Evolutionary conservation across 2,888 invertebrate species (phyloP), one percentile per base, ranked within the genome.

Genomic region (Ophion costatus): DNA sequence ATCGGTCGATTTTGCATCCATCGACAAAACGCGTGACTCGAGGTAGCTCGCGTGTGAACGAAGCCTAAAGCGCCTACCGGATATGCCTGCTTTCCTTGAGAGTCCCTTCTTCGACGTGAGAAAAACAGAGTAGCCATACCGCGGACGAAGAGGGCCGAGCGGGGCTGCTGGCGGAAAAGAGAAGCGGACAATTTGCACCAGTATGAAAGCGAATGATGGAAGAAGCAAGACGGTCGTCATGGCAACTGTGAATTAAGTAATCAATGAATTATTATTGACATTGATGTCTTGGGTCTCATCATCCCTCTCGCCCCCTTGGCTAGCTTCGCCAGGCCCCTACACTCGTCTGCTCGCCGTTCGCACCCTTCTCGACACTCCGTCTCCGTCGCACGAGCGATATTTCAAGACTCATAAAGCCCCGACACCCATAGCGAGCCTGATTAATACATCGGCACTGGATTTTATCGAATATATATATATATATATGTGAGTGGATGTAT

Each of bases 261-360:
- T 93, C 93, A 92, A 93, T 93, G 93, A 93, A 93, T 93, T 93
- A 93, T 93, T 93, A 93, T 93, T 93, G 93, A 93, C 93, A 93
- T 92, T 93, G 93, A 93, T 92, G 93, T 92, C 93, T 92, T 92
- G 91, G 90, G 88, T 86, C 88, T 87, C 84, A 80, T 85, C 82
- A 79, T 85, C 73, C 86, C 76, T 63, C 56, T 24, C 51, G 24
- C 66, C 33, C 59, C 51, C 51, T 51, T 51, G 51, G 51, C 51
- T 5, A 51, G 14, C 51, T 51, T 51, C 17, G 5, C 14, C 51
- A 59, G 14, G 17, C 51, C 56, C 80, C 64, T 57, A 69, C 71
- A 42, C 74, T 66, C 22, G 63, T 64, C 77, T 57, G 71, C 66
- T 69, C 61, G 38, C 69, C 61, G 59, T 63, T 81, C 51, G 33